Conservation (phyloP, 2,797 vertebrate genomes). For the Streptopelia turtur region DNA sequence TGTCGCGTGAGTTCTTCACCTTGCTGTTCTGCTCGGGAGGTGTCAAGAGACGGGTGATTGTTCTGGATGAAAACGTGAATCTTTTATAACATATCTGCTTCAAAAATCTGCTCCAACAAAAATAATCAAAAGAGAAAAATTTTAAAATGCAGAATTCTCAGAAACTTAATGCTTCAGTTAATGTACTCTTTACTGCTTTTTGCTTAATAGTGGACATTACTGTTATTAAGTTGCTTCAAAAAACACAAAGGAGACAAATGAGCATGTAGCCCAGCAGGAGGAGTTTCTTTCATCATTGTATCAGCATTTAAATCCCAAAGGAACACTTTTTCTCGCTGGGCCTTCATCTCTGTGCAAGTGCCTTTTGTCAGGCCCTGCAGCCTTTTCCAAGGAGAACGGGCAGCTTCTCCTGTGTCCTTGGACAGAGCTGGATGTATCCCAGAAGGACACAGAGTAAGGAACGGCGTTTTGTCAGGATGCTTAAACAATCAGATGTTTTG, state of each 20-base stretch:
- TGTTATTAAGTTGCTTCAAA: neutral
- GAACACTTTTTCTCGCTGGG: neutral
- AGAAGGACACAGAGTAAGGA: neutral
- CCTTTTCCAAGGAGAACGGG: neutral
- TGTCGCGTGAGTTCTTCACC: rapidly evolving
- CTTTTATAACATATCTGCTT: neutral
- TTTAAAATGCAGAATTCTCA: neutral
- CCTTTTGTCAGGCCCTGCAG: neutral
- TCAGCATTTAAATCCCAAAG: neutral
- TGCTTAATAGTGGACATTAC: neutral
- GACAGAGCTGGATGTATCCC: rapidly evolving
- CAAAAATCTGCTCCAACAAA: neutral
- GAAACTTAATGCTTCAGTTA: neutral
- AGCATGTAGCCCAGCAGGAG: neutral
- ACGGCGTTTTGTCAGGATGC: neutral
- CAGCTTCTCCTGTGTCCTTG: neutral
- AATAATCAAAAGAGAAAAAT: neutral
- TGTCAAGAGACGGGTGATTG: neutral
- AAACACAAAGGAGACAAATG: neutral
- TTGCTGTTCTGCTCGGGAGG: neutral
- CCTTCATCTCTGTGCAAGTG: neutral
- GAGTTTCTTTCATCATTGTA: neutral
- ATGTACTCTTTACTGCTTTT: neutral
- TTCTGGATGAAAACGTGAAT: neutral
- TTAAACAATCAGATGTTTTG: neutral